Base-by-base conservation (phyloP, 1,140 invertebrate genomes). In the Temnothorax nylanderi region DNA sequence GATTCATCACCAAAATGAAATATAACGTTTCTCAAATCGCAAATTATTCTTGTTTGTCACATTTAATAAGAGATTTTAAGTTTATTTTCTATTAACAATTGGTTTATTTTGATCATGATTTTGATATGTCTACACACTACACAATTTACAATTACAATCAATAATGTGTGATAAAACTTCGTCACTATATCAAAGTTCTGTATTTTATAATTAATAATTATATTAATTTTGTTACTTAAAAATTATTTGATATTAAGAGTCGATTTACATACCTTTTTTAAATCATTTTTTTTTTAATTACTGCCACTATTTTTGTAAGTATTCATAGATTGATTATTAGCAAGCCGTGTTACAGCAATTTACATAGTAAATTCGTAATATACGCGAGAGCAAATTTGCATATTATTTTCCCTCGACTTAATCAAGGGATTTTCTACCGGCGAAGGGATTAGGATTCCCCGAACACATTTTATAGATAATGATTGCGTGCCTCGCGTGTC, bases 311-410 rank as follows among this genome's bases (percentile, higher is more conserved):
- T 75, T 44, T 58, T 32, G 13, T 16, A 26, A 47, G 2, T 41
- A 67, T 21, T 11, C 8, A 11, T 67, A 67, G 0, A 69, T 41
- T 41, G 2, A 37, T 11, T 7, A 47, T 51, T 18, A 7, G 6
- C 5, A 26, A 54, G 32, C 13, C 3, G 44, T 13, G 7, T 60
- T 44, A 58, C 18, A 32, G 16, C 21, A 77, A 44, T 62, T 62
- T 77, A 16, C 56, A 62, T 32, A 60, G 13, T 65, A 67, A 67
- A 67, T 16, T 67, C 54, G 5, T 37, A 80, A 67, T n/a, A 1
- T 37, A 41, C 18, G 26, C 10, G 1, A 67, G 34, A 21, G 62
- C 32, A 65, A 44, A 65, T 65, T 78, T 78, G 32, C 47, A 44
- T 67, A 67, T 51, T 21, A 54, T 69, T 65, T 16, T 78, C 13